A percentile compares a stretch with the other conserved stretches of the same genome.
phyloP scores from a whole-genome alignment of 1,140 invertebrate species.

The Bursaphelenchus mucronatus region DNA sequence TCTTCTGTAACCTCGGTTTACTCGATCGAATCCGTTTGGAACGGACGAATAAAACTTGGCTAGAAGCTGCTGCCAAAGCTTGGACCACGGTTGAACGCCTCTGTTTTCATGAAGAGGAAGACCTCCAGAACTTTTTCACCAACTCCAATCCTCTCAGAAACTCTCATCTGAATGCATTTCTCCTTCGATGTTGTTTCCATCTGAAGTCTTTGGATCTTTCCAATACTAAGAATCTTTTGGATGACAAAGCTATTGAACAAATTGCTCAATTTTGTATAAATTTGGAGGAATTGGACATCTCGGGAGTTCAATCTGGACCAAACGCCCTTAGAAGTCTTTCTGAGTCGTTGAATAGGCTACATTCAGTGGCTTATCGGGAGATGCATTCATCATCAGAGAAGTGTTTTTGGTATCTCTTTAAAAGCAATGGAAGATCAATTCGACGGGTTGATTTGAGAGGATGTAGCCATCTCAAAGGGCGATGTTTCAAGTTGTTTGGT shows the following conservation, averaged over 20 bases:
- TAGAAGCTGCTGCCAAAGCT: constrained; percentile 53
- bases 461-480: constrained; percentile 39
- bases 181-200: constrained; percentile 47
- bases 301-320: constrained; percentile 41
- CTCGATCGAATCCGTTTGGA: constrained; percentile 55
- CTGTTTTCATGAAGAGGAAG: constrained; percentile 30
- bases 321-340: constrained; percentile 32
- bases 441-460: constrained; percentile 53
- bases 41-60: constrained; percentile 53
- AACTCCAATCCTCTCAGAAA: constrained; percentile 49
- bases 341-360: constrained; percentile 37
- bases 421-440: constrained; percentile 40
- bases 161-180: constrained; percentile 43
- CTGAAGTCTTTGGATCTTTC: constrained; percentile 47
- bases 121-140: constrained; percentile 32
- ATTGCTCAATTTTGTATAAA: constrained; percentile 51
- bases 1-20: constrained; percentile 42
- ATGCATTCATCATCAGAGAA: constrained; percentile 50
- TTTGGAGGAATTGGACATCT: constrained; percentile 45
- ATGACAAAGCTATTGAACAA: constrained; percentile 50
- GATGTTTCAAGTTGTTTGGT: constrained; percentile 57
- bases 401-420: constrained; percentile 57
- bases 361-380: constrained; percentile 45
- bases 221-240: constrained; percentile 43
- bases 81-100: constrained; percentile 39